These are phyloP conservation scores for Galago senegalensis DNA, from an alignment of 2,797 vertebrate species.

Conservation along the genomic window DNA sequence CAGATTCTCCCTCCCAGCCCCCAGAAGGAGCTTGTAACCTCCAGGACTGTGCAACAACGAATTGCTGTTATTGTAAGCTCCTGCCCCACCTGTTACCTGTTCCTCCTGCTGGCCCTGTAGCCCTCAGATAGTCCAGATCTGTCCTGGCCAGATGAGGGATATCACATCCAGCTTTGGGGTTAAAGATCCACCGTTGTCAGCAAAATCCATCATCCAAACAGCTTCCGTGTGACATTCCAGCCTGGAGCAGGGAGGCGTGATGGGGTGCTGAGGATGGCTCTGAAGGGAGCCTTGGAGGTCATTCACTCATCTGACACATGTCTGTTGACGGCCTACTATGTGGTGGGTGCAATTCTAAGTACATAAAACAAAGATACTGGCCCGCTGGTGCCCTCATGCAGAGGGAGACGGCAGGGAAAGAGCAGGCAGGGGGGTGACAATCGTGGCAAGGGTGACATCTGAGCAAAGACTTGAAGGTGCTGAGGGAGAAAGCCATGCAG, in stretches of 20 bases:
- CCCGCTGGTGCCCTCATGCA: accelerated
- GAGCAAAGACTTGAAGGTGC: neutral
- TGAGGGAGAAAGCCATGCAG: neutral
- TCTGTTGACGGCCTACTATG: accelerated
- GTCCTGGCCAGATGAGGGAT: neutral
- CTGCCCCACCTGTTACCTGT: accelerated
- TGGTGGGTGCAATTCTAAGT: accelerated
- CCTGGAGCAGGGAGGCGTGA: accelerated
- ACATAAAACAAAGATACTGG: neutral
- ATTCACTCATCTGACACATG: accelerated
- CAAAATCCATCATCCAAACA: neutral
- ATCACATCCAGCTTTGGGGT: neutral
- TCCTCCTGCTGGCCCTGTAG: neutral
- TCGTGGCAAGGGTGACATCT: neutral
- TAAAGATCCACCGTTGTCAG: accelerated
- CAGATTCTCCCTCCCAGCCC: neutral
- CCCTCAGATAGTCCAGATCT: neutral
- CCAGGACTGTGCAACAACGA: accelerated
- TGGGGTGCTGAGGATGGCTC: too few species aligned
- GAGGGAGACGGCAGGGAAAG: too few species aligned
- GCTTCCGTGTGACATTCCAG: neutral
- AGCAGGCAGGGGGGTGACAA: too few species aligned
- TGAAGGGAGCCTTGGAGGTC: neutral
- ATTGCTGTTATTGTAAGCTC: too few species aligned
- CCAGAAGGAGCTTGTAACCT: neutral